These are phyloP conservation scores for Lasioglossum leucozonium DNA, from an alignment of 2,888 invertebrate species.

Conservation along the genomic window DNA sequence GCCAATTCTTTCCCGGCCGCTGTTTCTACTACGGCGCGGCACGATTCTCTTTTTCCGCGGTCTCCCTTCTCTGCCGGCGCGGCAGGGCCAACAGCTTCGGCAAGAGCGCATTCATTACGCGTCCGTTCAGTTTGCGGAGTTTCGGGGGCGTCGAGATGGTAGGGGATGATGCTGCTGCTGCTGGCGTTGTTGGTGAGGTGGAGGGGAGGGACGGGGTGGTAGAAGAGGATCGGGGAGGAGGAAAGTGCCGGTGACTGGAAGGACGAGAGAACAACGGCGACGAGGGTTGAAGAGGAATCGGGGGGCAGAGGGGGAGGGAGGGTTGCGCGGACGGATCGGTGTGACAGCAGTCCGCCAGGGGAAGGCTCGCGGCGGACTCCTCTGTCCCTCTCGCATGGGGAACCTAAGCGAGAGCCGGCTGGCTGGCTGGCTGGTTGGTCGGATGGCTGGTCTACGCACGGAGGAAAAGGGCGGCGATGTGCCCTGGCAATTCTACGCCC, in stretches of 20 bases:
- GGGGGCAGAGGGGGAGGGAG: constrained; percentile 3
- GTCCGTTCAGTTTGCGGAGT: constrained; percentile 75
- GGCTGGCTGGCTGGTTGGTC: neutral
- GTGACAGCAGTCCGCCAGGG: constrained; percentile 57
- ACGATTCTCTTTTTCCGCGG: constrained; percentile 40
- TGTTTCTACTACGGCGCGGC: constrained; percentile 40
- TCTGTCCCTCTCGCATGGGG: constrained; percentile 28
- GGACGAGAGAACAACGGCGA: constrained; percentile 54
- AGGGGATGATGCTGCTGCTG: constrained; percentile 1
- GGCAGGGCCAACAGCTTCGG: constrained; percentile 1
- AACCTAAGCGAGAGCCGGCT: constrained; percentile 6
- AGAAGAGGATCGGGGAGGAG: constrained; percentile 59
- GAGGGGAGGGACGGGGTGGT: too few relatives aligned
- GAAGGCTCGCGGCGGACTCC: constrained; percentile 46
- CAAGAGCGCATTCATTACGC: constrained; percentile 75
- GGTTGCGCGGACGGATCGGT: constrained; percentile 47
- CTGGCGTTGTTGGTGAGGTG: neutral
- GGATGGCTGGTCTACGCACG: constrained; percentile 43
- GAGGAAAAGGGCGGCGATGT: constrained; percentile 71
- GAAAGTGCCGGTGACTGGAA: constrained; percentile 57
- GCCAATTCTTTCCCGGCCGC: constrained; percentile 51
- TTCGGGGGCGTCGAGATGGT: constrained; percentile 60
- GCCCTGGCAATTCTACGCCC: constrained; percentile 69
- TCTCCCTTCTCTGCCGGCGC: too few relatives aligned
- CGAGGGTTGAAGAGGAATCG: constrained; percentile 44